A percentile compares a stretch with the other conserved stretches of the same genome.
phyloP scores from a whole-genome alignment of 2,797 vertebrate genomes.

The Mareca strepera region DNA sequence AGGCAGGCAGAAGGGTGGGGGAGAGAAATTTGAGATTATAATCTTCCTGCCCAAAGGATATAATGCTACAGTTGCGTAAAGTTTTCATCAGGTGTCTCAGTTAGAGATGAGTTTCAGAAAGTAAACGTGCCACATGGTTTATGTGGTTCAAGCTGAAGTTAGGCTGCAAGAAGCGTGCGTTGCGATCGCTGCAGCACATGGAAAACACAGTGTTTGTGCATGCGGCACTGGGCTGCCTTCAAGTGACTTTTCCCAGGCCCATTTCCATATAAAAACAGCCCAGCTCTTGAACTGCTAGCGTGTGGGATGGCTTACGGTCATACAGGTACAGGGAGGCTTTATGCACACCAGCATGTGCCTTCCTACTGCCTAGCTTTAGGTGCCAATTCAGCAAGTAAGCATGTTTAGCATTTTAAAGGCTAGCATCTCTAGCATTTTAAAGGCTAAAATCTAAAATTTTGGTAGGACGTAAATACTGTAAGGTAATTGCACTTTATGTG shows the following conservation, averaged over 20 bases:
- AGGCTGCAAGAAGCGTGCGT: rapidly evolving
- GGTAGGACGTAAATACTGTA: background rate
- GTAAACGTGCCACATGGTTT: background rate
- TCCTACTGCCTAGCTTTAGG: background rate
- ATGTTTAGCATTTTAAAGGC: background rate
- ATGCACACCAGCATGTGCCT: background rate
- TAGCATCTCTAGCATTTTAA: background rate
- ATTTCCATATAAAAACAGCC: rapidly evolving
- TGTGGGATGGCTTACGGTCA: background rate
- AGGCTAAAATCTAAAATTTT: background rate
- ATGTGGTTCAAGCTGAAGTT: rapidly evolving
- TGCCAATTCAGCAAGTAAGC: background rate
- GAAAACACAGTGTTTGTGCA: rapidly evolving
- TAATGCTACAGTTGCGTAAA: too few relatives aligned
- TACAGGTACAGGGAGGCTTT: background rate
- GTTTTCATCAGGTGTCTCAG: background rate
- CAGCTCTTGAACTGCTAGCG: background rate
- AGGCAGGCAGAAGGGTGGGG: background rate
- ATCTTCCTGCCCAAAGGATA: background rate
- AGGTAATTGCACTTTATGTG: background rate
- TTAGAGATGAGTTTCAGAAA: background rate
- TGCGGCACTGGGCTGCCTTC: rapidly evolving
- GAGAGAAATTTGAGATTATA: background rate
- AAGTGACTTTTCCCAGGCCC: background rate
- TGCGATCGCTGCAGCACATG: rapidly evolving